These are phyloP conservation scores for Tetranychus truncatus DNA, from an alignment of 2,888 invertebrate species.

Conservation along the genomic window DNA sequence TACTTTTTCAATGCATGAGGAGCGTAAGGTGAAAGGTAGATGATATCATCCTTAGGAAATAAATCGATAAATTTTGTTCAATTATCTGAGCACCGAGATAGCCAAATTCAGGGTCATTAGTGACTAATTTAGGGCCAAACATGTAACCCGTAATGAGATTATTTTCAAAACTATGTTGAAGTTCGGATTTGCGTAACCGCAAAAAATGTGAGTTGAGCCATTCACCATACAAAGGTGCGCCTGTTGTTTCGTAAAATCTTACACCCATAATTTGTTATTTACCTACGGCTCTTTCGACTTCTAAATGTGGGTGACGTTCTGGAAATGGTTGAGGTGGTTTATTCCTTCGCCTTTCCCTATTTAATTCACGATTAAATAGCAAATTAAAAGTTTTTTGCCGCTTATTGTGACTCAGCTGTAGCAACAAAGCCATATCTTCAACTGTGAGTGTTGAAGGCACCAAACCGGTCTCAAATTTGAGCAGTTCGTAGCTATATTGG, in stretches of 20 bases:
- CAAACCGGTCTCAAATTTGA: not conserved
- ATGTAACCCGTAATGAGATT: not conserved
- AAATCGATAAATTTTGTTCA: not conserved
- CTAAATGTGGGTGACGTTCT: not conserved
- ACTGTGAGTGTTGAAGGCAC: not conserved
- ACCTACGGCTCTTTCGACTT: not conserved
- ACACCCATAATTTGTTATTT: not conserved
- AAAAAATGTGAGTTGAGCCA: not conserved
- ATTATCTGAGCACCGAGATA: not conserved
- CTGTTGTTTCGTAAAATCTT: not conserved
- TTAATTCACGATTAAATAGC: not conserved
- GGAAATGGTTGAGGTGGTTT: not conserved
- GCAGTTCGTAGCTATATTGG: not conserved
- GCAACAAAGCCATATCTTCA: not conserved
- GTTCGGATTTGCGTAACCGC: not conserved
- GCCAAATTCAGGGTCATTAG: not conserved
- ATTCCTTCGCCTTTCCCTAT: not conserved
- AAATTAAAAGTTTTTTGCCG: not conserved
- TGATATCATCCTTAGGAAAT: constrained; percentile 21
- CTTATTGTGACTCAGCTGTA: not conserved
- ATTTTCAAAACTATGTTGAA: not conserved
- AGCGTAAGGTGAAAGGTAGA: constrained; percentile 33
- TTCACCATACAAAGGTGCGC: not conserved
- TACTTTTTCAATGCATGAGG: constrained; percentile 29
- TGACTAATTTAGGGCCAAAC: not conserved